A percentile compares a stretch with the other conserved stretches of the same genome.
These are phyloP conservation scores for Alces alces DNA, from an alignment of 2,113 vertebrate genomes.

Conservation along the genomic window DNA sequence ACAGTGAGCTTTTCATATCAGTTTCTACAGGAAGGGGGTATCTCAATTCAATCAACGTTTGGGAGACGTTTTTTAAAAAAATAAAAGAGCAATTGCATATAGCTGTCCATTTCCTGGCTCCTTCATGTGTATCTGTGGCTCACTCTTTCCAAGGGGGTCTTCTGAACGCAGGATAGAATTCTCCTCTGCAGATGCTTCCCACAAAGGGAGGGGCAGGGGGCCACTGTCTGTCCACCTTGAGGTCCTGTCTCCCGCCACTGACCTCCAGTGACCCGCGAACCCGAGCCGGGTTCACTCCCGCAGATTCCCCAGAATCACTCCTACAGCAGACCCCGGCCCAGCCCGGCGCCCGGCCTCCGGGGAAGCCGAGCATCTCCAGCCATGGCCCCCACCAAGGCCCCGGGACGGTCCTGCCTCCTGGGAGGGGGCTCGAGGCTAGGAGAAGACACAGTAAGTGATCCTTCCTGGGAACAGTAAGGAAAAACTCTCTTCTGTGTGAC, in stretches of 20 bases:
- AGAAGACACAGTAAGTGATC: background rate
- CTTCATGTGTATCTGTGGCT: background rate
- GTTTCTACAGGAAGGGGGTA: background rate
- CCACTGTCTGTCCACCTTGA: background rate
- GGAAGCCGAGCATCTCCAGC: background rate
- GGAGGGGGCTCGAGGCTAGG: background rate
- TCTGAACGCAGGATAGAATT: fast-evolving
- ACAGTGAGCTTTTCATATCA: background rate
- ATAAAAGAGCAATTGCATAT: background rate
- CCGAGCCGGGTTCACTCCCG: background rate
- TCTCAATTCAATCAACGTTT: background rate
- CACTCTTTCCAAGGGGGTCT: background rate
- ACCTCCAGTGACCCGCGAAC: no score
- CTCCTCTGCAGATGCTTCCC: background rate
- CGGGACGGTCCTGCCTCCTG: background rate
- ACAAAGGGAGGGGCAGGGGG: background rate
- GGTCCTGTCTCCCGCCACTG: fast-evolving
- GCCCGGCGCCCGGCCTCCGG: background rate
- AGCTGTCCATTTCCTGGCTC: background rate
- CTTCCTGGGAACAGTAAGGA: background rate
- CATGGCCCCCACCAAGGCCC: fast-evolving
- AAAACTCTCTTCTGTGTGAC: no score
- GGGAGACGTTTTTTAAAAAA: no score
- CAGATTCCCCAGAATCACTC: no score
- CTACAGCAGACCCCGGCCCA: background rate